Percentiles rank a stretch among this genome's conserved stretches.
These are phyloP conservation scores for Chiloscyllium punctatum DNA, from an alignment of 2,797 vertebrate genomes.

Conservation along the genomic window DNA sequence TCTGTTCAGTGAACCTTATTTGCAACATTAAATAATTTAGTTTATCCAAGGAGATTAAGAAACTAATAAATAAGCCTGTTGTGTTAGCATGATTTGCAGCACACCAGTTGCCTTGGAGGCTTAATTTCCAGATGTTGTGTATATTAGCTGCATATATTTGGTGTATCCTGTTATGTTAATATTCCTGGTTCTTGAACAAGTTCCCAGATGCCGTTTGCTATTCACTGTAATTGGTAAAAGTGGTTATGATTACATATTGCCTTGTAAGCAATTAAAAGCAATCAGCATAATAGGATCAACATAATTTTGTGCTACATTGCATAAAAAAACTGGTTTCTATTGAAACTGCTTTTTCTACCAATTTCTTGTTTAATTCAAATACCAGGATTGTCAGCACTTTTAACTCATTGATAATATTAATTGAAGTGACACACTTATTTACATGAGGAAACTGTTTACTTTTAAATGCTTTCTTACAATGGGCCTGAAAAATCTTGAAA, in stretches of 20 bases:
- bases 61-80: slow-evolving; percentile 35
- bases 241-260: slow-evolving; percentile 29
- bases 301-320: slow-evolving; percentile 30
- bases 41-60: slow-evolving; percentile 23
- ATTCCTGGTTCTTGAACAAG: slow-evolving; percentile 13
- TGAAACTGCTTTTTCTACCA: not conserved
- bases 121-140: slow-evolving; percentile 37
- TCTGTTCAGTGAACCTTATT: slow-evolving; percentile 24
- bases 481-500: not conserved
- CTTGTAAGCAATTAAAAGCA: slow-evolving; percentile 32
- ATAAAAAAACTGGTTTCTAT: not conserved
- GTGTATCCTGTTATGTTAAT: slow-evolving; percentile 25
- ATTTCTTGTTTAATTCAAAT: not conserved
- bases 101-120: slow-evolving; percentile 8
- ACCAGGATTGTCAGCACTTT: not conserved
- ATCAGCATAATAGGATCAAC: slow-evolving; percentile 29
- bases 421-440: not conserved
- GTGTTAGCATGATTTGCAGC: slow-evolving; percentile 23
- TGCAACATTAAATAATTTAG: slow-evolving; percentile 34
- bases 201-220: slow-evolving; percentile 33
- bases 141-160: slow-evolving; percentile 31
- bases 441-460: not conserved
- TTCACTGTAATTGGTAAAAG: slow-evolving; percentile 32
- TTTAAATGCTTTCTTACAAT: not conserved
- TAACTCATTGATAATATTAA: not conserved